Evolutionary conservation across 2,888 invertebrate species (phyloP), one percentile per base, ranked within the genome.

Genomic region (Coenonympha glycerion): DNA sequence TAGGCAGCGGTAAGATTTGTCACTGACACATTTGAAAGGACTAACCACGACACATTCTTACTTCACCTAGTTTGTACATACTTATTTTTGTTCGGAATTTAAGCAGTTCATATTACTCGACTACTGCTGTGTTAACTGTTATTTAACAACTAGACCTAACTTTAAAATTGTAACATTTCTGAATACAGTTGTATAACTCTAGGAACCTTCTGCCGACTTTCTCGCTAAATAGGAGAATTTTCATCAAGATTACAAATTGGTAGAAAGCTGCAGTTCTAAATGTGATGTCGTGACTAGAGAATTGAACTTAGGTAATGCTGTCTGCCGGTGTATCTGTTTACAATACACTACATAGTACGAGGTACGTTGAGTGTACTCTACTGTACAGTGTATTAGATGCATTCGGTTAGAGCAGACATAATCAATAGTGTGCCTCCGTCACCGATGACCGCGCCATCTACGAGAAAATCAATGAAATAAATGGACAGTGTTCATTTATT

Each of bases 391-490:
- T 50, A 49, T 71, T 69, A 68, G 73, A 72, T 70, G 73, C 74
- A 77, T 75, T 74, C 73, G 75, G 73, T 75, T 66, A 65, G 47
- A 63, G 72, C 79, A 85, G 85, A 85, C 85, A 73, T 67, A 82
- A 86, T 85, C 85, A 70, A 86, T 86, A 84, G 60, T 49, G 58
- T 63, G 65, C 68, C 71, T 68, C 70, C 62, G 60, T 62, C n/a
- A 57, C 54, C 54, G 57, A 65, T 71, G 70, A 71, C 71, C 71
- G 73, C 69, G 68, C 58, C 59, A 62, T 61, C 61, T 63, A 58
- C 57, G 56, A 66, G 67, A 70, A 66, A 68, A 71, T 71, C 71
- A 71, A 75, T 76, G 73, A 69, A 63, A 19, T 8, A 6, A 3
- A 33, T 16, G 31, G 15, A 31, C n/a, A 21, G 31, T n/a, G 9